Evolutionary conservation across 2,113 vertebrate species (phyloP).

Genomic region (Tiliqua scincoides): DNA sequence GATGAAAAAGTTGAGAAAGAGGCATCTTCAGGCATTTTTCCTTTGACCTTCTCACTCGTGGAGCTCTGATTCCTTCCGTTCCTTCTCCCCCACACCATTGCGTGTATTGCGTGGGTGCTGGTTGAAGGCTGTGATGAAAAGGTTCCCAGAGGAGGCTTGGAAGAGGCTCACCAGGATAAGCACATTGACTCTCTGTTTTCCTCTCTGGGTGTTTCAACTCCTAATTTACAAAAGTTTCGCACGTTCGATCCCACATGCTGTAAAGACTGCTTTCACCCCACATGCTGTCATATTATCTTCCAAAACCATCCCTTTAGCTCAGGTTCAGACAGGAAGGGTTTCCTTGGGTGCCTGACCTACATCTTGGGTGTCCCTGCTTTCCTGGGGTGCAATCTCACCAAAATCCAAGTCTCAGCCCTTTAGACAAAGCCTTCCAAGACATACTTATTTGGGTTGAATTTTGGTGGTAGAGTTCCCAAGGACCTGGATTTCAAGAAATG

Average conservation of each 20-base stretch:
- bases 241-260: too few relatives aligned
- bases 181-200: accelerated
- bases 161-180: neutral
- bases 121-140: accelerated
- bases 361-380: neutral
- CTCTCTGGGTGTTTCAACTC: neutral
- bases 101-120: accelerated
- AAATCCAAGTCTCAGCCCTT: neutral
- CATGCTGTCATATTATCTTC: neutral
- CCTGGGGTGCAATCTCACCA: neutral
- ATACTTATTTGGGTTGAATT: neutral
- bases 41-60: slow-evolving; percentile 1
- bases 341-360: neutral
- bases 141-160: neutral
- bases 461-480: neutral
- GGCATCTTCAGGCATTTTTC: accelerated
- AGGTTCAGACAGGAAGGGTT: neutral
- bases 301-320: neutral
- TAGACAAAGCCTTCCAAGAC: neutral
- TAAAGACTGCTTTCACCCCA: neutral
- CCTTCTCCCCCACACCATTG: neutral
- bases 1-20: neutral
- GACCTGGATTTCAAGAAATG: neutral
- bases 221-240: too few relatives aligned
- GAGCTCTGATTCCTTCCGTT: neutral